These are phyloP conservation scores for Zoanthus sansibaricus DNA, from an alignment of 92 coral and sea anemone species.

Conservation along the genomic window DNA sequence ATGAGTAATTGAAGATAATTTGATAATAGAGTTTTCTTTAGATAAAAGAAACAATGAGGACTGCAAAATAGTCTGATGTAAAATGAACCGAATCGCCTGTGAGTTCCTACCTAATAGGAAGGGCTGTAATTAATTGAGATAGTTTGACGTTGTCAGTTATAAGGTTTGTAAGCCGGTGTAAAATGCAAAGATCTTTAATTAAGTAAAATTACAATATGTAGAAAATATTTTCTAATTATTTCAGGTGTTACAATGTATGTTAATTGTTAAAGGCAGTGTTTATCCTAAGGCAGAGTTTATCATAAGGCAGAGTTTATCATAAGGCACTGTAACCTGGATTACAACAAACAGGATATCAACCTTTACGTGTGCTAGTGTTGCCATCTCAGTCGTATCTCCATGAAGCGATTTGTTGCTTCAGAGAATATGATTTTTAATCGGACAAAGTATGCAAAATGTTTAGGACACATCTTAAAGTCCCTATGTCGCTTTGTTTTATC, in stretches of 20 bases:
- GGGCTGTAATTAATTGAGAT: neutral
- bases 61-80: no score
- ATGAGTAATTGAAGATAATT: neutral
- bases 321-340: no score
- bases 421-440: neutral
- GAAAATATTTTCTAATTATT: neutral
- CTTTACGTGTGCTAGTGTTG: neutral
- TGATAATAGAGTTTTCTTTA: neutral
- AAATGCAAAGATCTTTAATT: neutral
- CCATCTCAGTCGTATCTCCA: neutral
- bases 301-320: no score
- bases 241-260: neutral
- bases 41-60: neutral
- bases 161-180: neutral
- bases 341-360: no score
- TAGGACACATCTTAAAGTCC: no score
- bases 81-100: no score
- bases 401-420: neutral
- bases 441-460: neutral
- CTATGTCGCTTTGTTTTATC: no score
- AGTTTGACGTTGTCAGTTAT: no score
- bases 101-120: no score
- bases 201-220: neutral
- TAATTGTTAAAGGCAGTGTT: neutral
- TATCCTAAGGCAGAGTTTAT: no score